A percentile compares a stretch with the other conserved stretches of the same genome.
phyloP scores from a whole-genome alignment of 1,140 invertebrate species.

The Zaprionus lachaisei region DNA sequence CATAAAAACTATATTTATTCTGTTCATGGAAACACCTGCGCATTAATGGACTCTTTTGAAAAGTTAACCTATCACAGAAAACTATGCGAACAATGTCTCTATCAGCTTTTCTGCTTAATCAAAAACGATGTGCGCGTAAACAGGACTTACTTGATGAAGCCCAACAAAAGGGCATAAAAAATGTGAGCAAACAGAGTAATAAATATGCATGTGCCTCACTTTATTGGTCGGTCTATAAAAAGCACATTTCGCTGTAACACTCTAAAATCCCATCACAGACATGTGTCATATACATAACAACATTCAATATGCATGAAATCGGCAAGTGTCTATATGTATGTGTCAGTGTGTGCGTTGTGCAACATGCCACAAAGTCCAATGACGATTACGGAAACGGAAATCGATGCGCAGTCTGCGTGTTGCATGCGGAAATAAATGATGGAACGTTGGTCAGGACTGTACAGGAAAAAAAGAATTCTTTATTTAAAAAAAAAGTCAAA shows the following conservation, averaged over 20 bases:
- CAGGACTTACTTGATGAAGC: not conserved
- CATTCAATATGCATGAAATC: slow-evolving; percentile 61
- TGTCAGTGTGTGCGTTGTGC: slow-evolving; percentile 30
- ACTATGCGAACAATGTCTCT: not conserved
- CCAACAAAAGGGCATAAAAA: slow-evolving; percentile 8
- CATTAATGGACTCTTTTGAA: not conserved
- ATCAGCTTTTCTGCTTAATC: not conserved
- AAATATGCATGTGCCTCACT: slow-evolving; percentile 23
- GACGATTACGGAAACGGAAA: slow-evolving; percentile 64
- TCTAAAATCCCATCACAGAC: slow-evolving; percentile 18
- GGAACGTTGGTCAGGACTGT: slow-evolving; percentile 21
- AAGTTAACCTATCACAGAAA: not conserved
- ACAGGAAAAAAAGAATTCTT: slow-evolving; percentile 22
- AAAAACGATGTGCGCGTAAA: not conserved
- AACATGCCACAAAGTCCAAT: slow-evolving; percentile 46
- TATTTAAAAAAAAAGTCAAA: not conserved
- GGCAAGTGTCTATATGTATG: slow-evolving; percentile 1
- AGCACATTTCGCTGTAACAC: slow-evolving; percentile 1
- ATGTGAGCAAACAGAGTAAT: slow-evolving; percentile 17
- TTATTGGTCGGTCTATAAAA: slow-evolving; percentile 24
- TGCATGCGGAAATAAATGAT: slow-evolving; percentile 61
- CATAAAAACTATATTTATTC: not conserved
- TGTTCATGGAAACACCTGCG: not conserved
- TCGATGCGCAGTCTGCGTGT: slow-evolving; percentile 59
- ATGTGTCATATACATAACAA: slow-evolving; percentile 26